Base-by-base conservation (phyloP, 2,113 vertebrate species). In the Riparia riparia region DNA sequence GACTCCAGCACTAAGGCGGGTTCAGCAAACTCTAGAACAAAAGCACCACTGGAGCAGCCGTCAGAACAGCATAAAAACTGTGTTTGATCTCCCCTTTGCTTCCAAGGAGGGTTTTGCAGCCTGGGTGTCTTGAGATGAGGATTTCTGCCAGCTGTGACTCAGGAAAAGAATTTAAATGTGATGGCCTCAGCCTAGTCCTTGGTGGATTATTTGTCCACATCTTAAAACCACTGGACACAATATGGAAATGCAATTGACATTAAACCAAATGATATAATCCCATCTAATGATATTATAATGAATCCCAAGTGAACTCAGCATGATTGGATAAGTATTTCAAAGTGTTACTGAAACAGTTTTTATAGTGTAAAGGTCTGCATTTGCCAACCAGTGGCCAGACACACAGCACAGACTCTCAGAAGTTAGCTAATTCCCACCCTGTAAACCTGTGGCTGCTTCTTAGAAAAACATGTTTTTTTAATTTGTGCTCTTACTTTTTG, bases 181-280 rank as follows among this genome's bases (percentile, higher is more conserved):
- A 96, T 97, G 94, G 96, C 89, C 57, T 90, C 96, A 96, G 91
- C 96, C 82, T 97, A 93, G 87, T 97, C 97, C 94, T 98, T 93
- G 90, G 97, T 98, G 97, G 96, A 98, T 97, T 98, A 98, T 97
- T 98, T 98, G 98, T 98, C 97, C 97, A 97, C 97, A 98, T 97
- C 94, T 89, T 98, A 98, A 98, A 98, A 98, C 98, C 98, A 97
- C 97, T 96, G 97, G 97, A 97, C 97, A 98, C 96, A 97, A 97
- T 97, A 98, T 98, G 98, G 95, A 97, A 97, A 97, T 95, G 92
- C 93, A 96, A 98, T 98, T 97, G 98, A 98, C 98, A 98, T 98
- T 98, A 98, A 97, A 98, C 96, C 96, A 97, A 98, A 97, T 98
- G 94, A 98, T 98, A 98, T 97, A 98, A 98, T 97, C 98, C 97